Evolutionary conservation across 2,113 vertebrate species (phyloP).

Genomic region (Anthoscopus minutus): DNA sequence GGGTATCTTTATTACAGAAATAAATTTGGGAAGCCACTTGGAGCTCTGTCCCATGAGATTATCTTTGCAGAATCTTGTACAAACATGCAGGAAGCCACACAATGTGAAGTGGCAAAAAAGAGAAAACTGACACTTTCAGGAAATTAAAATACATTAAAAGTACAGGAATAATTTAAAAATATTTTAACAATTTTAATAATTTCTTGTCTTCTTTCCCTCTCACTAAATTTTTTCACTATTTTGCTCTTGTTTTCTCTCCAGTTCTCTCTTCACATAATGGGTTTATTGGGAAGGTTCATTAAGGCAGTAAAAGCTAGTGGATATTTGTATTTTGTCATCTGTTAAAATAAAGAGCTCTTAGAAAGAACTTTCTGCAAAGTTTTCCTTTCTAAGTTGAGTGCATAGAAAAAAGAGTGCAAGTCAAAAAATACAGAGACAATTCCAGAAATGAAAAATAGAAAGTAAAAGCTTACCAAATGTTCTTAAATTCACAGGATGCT

Average conservation of each 20-base stretch:
- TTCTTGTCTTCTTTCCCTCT: not conserved
- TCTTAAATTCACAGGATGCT: not conserved
- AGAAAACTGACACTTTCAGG: not conserved
- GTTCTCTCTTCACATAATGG: not conserved
- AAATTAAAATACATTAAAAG: not conserved
- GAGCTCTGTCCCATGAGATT: not conserved
- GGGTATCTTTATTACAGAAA: not conserved
- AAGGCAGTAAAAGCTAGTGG: not conserved
- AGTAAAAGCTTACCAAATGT: not conserved
- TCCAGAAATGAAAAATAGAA: not conserved
- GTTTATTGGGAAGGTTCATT: not conserved
- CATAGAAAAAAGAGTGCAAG: not conserved
- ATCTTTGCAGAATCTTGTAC: not conserved
- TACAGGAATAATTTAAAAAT: not conserved
- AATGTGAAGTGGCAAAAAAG: not conserved
- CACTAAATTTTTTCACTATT: rapidly evolving
- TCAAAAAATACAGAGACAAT: not conserved
- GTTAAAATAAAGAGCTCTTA: too few relatives aligned
- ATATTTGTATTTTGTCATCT: not conserved
- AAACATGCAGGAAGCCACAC: not conserved
- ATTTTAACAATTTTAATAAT: not conserved
- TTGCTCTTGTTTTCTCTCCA: not conserved
- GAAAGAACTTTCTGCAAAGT: not conserved
- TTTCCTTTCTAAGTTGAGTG: not conserved
- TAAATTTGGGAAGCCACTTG: not conserved